Base-by-base conservation (phyloP, 23 tunicate genomes). In the Phallusia fumigata region DNA sequence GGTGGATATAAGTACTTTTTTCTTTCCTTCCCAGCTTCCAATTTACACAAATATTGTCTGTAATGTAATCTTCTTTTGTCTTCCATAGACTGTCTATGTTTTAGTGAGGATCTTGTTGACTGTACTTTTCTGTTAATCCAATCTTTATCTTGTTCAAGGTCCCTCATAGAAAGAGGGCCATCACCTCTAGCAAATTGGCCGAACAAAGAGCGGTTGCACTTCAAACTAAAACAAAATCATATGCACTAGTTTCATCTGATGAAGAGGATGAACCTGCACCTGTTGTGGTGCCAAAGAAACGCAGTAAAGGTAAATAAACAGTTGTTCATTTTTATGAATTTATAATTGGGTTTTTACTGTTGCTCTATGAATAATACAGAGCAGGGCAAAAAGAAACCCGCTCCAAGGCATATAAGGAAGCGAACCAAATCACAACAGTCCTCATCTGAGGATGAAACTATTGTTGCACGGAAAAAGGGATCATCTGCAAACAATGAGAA, bases 161-260 rank as follows among this genome's bases (percentile, higher is more conserved):
- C 64, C 98, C 98, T 21, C 98, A 94, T 64, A 77, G 79, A 53
- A 87, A 94, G 58, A 87, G 74, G 51, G 76, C 80, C 52, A 32
- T 79, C 16, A 81, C 84, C 35, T 26, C 80, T 15, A 89, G 92
- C 65, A 79, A 78, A 30, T 24, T 94, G 28, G 84, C 87, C 32
- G 91, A 83, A 33, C 79, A 83, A 44, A 85, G 89, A 80, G 92
- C 92, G 0, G 74, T 86, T 5, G 78, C 88, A 16, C 26, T 77
- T 21, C 93, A 94, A 32, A 65, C 80, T 30, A 94, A 89, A 76
- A 65, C 83, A 50, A 73, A 77, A 30, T 85, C 88, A 15, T 94
- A 94, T 82, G 76, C 82, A 64, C 28, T 94, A 40, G 64, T 94
- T 18, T 86, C 93, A 32, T 94, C 98, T 18, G 93, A 88, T 65